Evolutionary conservation across 92 coral and sea anemone genomes (phyloP).

Genomic region (Epizoanthus rinbou): DNA sequence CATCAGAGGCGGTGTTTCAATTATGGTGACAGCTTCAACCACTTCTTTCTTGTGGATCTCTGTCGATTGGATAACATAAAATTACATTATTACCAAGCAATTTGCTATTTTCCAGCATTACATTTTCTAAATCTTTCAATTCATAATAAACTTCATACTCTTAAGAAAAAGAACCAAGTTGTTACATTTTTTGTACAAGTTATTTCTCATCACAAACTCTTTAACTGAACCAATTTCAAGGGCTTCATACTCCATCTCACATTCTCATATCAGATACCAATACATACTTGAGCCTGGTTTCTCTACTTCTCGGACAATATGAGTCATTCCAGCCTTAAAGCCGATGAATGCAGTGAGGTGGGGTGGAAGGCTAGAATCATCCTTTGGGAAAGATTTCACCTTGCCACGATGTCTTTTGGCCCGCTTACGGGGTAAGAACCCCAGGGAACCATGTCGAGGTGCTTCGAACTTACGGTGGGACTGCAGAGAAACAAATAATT

Average conservation of each 20-base stretch:
- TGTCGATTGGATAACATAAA: conserved; percentile 16
- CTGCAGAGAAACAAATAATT: conserved; percentile 45
- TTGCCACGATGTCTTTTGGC: conserved; percentile 94
- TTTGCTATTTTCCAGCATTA: background rate
- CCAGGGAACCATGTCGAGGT: conserved; percentile 98
- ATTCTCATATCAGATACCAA: background rate
- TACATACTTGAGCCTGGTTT: conserved; percentile 99
- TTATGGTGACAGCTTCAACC: conserved; percentile 95
- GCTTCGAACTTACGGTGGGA: conserved; percentile 99
- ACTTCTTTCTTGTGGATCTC: conserved; percentile 99
- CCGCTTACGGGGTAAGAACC: conserved; percentile 98
- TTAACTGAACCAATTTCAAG: no score
- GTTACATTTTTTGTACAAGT: no score
- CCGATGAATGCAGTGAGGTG: conserved; percentile 98
- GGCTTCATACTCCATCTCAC: background rate
- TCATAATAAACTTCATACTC: no score
- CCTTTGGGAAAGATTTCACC: conserved; percentile 96
- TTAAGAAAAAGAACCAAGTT: no score
- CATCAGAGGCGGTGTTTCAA: conserved; percentile 99
- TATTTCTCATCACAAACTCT: no score
- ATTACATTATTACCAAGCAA: background rate
- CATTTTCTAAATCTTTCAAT: no score
- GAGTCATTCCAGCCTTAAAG: conserved; percentile 99
- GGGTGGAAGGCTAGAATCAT: conserved; percentile 91
- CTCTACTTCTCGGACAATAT: conserved; percentile 95